A percentile compares a stretch with the other conserved stretches of the same genome.
These are phyloP conservation scores for Zoanthus sansibaricus DNA, from an alignment of 92 coral and sea anemone species.

Conservation along the genomic window DNA sequence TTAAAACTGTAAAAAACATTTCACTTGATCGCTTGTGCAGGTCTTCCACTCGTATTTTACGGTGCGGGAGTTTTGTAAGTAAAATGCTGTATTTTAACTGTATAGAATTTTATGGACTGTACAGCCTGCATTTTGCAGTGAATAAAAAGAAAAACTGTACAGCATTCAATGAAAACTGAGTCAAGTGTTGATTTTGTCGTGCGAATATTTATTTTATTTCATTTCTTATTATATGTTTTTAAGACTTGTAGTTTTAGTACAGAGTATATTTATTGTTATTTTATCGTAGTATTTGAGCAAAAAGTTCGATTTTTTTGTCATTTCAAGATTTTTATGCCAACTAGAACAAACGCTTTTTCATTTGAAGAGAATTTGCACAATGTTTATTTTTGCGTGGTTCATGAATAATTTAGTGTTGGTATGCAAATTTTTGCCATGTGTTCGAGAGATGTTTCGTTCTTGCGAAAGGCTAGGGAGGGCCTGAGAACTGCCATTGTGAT, in stretches of 20 bases:
- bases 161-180: constrained; percentile 48
- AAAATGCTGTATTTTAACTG: constrained; percentile 88
- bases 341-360: background rate
- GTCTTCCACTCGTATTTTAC: constrained; percentile 45
- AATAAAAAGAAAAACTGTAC: constrained; percentile 56
- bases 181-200: constrained; percentile 44
- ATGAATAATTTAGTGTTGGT: constrained; percentile 65
- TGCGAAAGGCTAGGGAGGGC: constrained; percentile 38
- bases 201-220: background rate
- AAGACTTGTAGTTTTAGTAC: background rate
- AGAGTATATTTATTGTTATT: background rate
- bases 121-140: constrained; percentile 83
- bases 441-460: constrained; percentile 21
- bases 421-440: constrained; percentile 60
- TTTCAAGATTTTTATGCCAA: constrained; percentile 2
- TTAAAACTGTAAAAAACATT: constrained; percentile 77
- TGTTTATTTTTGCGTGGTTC: constrained; percentile 60
- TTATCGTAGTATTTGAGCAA: background rate
- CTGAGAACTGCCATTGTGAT: too few species aligned
- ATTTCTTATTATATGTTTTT: background rate
- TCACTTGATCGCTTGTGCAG: constrained; percentile 70
- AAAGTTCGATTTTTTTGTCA: background rate
- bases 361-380: constrained; percentile 49
- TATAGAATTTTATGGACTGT: constrained; percentile 96
- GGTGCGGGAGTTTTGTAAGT: constrained; percentile 78